Percentiles rank a stretch among this genome's conserved stretches.
phyloP scores from a whole-genome alignment of 2,888 invertebrate genomes.

The Acronicta aceris region DNA sequence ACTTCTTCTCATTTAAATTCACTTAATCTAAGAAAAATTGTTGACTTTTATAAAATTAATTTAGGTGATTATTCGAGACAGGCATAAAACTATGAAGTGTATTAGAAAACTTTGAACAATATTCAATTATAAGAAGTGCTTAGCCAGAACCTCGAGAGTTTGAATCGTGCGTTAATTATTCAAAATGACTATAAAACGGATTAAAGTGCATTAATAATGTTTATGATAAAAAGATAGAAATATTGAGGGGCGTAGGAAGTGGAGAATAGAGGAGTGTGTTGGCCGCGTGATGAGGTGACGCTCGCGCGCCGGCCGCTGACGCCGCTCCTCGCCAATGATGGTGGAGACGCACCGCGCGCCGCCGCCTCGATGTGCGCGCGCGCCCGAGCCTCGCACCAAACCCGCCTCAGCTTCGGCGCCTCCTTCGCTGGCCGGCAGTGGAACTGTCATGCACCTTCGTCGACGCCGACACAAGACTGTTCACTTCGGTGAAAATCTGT shows the following conservation, averaged over 20 bases:
- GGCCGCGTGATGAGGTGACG: slow-evolving; percentile 85
- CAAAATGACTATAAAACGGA: slow-evolving; percentile 58
- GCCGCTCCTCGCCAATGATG: slow-evolving; percentile 88
- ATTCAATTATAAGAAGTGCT: slow-evolving; percentile 8
- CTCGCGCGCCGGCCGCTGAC: slow-evolving; percentile 84
- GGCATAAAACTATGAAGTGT: slow-evolving; percentile 18
- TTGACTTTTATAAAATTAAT: neutral
- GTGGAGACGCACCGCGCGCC: slow-evolving; percentile 87
- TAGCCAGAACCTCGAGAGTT: slow-evolving; percentile 16
- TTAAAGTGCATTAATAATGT: slow-evolving; percentile 58
- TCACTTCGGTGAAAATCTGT: slow-evolving; percentile 93
- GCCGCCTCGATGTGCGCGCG: slow-evolving; percentile 84
- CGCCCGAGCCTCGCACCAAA: slow-evolving; percentile 80
- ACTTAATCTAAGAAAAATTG: slow-evolving; percentile 1
- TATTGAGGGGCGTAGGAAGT: slow-evolving; percentile 57
- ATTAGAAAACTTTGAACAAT: slow-evolving; percentile 19
- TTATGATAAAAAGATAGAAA: slow-evolving; percentile 59
- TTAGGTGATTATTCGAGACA: slow-evolving; percentile 6
- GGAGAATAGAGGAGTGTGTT: slow-evolving; percentile 57
- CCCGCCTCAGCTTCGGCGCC: slow-evolving; percentile 89
- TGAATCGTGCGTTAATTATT: slow-evolving; percentile 18
- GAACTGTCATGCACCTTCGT: slow-evolving; percentile 89
- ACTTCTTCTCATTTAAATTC: slow-evolving; percentile 26
- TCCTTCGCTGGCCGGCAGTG: slow-evolving; percentile 86
- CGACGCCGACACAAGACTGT: slow-evolving; percentile 94